Base-by-base conservation (phyloP, 2,113 vertebrate genomes). In the Odontophorus gujanensis region DNA sequence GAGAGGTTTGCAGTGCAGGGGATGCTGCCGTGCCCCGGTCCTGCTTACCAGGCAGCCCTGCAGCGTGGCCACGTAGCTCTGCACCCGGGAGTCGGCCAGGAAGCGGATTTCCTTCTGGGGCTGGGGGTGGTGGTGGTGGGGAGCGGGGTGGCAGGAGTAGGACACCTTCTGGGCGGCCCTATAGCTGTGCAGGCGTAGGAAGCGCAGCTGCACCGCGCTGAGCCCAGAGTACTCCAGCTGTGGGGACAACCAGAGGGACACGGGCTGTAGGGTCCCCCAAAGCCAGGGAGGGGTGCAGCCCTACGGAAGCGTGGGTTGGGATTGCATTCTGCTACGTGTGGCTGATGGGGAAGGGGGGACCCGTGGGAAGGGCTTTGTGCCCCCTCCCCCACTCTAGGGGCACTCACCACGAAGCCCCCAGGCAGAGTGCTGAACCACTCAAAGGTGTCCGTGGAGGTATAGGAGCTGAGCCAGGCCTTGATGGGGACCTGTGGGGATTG, bases 351-450 rank as follows among this genome's bases (percentile, higher is more conserved):
- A 30, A 28, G 25, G 25, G 26, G 26, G 53, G 28, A 2, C 38
- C 48, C 81, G 15, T 2, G 18, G 66, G 53, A 62, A 17, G 58
- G n/a, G 36, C 7, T 25, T 19, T 0, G 7, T 7, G 20, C 21
- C 14, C 38, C 63, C 43, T 40, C 40, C 40, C 40, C 40, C 40
- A 40, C 19, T 1, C 26, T 17, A 1, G 63, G 0, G 28, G 4
- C 26, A 84, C 93, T 97, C 91, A 99, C 99, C 97, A 97, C 91
- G 92, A 98, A 99, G 15, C 99, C 98, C 8, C 94, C 96, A 2
- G 98, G 97, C 84, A 98, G 89, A 51, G 93, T 68, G 81, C 99
- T 98, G 94, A 99, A 98, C 99, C 98, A 99, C 89, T 98, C 94
- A 4, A 98, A 99, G 53, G 97, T 97, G 76, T 79, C 91, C 28